Base-by-base conservation (phyloP, 2,888 invertebrate genomes). In the Dorcus parallelipipedus region DNA sequence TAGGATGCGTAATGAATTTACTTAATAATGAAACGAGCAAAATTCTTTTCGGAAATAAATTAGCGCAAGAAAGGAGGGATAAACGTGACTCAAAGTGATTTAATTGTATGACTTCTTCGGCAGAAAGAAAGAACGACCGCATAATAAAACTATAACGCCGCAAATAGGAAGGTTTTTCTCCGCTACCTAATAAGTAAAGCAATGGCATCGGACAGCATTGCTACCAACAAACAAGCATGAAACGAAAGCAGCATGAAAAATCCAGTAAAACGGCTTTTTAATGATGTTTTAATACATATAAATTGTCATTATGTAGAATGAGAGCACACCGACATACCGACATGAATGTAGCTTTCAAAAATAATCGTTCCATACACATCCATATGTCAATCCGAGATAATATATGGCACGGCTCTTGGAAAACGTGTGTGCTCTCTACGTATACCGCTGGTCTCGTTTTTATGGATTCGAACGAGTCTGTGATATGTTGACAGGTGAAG, bases 271-370 rank as follows among this genome's bases (percentile, higher is more conserved):
- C 58, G 38, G 42, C 58, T 58, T 58, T 54, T 58, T 58, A 33
- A 41, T 33, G 50, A 33, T 45, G 49, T 58, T 50, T 26, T 58
- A 58, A 58, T 58, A 50, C 58, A 58, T 14, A 56, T 51, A 51
- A 51, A 51, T 51, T 23, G 45, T 45, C 45, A 45, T 45, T 45
- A 45, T 45, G 45, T 45, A 49, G 17, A 40, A 52, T 42, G 49
- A 52, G 39, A 10, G 9, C 26, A 17, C 52, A 49, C 52, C 40
- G 57, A 52, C 40, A 23, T 57, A 52, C 40, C 41, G 39, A 42
- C 38, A 20, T 10, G 38, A 75, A 75, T 74, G 76, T 73, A 71
- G 73, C 72, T 72, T 71, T 74, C 73, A 73, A 76, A 76, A 76
- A 76, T 76, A 72, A 75, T 73, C 73, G 71, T 54, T 62, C 62